phyloP scores from a whole-genome alignment of 2,888 invertebrate species.

The Synergus umbraculus region DNA sequence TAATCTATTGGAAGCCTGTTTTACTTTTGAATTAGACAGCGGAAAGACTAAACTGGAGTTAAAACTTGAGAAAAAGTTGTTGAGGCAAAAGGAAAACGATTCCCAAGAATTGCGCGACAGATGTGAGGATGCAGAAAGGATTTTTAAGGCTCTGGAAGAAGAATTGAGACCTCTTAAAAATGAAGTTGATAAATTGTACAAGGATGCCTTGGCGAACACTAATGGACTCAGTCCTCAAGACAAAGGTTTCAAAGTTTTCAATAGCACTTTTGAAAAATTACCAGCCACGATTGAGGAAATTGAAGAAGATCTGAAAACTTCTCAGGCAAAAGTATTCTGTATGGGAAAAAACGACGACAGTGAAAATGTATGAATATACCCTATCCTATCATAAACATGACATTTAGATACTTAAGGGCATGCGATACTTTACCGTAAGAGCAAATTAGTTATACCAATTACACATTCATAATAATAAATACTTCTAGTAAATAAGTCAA shows the following conservation, averaged over 20 bases:
- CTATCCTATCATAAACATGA: no score
- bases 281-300: constrained; percentile 80
- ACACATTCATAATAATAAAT: no score
- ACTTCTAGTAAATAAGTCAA: no score
- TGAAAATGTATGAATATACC: constrained; percentile 78
- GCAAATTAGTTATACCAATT: no score
- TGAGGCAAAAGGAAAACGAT: constrained; percentile 69
- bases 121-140: constrained; percentile 69
- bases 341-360: constrained; percentile 80
- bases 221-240: constrained; percentile 81
- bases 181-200: constrained; percentile 79
- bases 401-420: no score
- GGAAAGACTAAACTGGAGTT: constrained; percentile 64
- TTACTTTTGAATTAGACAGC: constrained; percentile 62
- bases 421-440: no score
- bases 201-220: constrained; percentile 80
- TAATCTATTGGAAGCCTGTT: constrained; percentile 63
- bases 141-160: constrained; percentile 68
- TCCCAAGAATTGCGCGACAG: constrained; percentile 68
- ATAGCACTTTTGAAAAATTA: constrained; percentile 74
- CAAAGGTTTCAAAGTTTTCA: constrained; percentile 76
- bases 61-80: constrained; percentile 56
- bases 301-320: constrained; percentile 79
- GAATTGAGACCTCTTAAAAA: constrained; percentile 72
- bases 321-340: constrained; percentile 83